phyloP scores from a whole-genome alignment of 2,797 vertebrate species.

The Danionella dracula region DNA sequence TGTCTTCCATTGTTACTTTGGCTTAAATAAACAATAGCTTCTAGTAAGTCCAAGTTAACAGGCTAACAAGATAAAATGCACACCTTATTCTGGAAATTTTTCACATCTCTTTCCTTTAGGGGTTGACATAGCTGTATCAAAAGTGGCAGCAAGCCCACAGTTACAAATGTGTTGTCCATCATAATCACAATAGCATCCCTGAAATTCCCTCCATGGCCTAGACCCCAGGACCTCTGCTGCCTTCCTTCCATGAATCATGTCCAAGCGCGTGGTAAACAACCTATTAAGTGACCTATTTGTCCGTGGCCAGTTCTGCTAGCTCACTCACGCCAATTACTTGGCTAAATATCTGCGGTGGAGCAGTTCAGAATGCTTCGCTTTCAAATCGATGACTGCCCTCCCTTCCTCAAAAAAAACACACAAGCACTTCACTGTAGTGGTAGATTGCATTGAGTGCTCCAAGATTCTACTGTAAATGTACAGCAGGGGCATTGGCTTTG shows the following conservation, averaged over 20 bases:
- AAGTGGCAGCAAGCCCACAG: constrained; percentile 6
- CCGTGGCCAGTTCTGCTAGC: constrained; percentile 63
- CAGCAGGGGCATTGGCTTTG: neutral
- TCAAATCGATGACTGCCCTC: constrained; percentile 54
- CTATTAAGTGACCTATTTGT: constrained; percentile 77
- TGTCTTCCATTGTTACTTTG: too few relatives aligned
- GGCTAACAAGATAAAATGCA: too few relatives aligned
- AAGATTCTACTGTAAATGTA: constrained; percentile 5
- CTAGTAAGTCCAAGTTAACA: too few relatives aligned
- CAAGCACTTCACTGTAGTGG: constrained; percentile 38
- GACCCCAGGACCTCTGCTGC: constrained; percentile 20
- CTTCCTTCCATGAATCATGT: constrained; percentile 67
- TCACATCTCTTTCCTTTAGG: neutral
- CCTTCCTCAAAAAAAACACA: constrained; percentile 27
- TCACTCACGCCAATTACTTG: constrained; percentile 71
- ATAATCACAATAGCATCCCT: constrained; percentile 8
- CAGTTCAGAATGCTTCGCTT: constrained; percentile 53
- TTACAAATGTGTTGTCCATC: constrained; percentile 13
- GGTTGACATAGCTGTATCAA: neutral
- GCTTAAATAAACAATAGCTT: too few relatives aligned
- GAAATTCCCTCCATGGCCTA: neutral
- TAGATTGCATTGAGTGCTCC: constrained; percentile 30
- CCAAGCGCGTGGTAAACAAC: constrained; percentile 71
- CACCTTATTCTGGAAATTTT: constrained; percentile 6
- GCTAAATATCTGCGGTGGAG: constrained; percentile 57